Base-by-base conservation (phyloP, 2,797 vertebrate species). In the Knipowitschia caucasica region DNA sequence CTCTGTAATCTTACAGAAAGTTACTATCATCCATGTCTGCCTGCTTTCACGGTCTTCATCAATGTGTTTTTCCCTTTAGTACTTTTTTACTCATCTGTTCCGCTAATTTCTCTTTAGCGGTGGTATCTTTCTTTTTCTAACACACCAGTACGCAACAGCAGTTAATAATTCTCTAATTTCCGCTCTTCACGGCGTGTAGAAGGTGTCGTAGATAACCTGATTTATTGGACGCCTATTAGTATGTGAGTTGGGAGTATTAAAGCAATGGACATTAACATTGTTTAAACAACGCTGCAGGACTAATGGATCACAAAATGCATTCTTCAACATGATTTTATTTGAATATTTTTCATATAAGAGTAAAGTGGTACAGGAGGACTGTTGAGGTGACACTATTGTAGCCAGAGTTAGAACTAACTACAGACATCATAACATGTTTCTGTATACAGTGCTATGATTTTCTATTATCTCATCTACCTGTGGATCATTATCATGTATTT, bases 301-400 rank as follows among this genome's bases (percentile, higher is more conserved):
- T 90, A 91, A 91, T 90, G 83, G 85, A 89, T 89, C 90, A 88
- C 77, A 84, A 81, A 89, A 89, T 89, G 80, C 88, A 89, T 91
- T 89, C 89, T 86, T 91, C 88, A 90, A 89, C 86, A 89, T 61
- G 36, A 60, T 72, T 82, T 68, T 75, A 68, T n/a, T 58, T 69
- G 87, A 88, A 88, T 85, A 77, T 83, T 87, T 89, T 90, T 78
- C 76, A 80, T 82, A 84, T 79, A 77, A 85, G 78, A 81, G 71
- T 61, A 71, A 82, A 76, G 74, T 31, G 42, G 65, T 31, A 61
- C 36, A 75, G 56, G 68, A 74, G 73, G 15, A 44, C 60, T 49
- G 64, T 34, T 27, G 40, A 55, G 5, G 55, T 36, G 33, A 10
- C 50, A 50, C 53, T 7, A 7, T 17, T 46, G 45, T 14, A 25